A percentile compares a stretch with the other conserved stretches of the same genome.
Evolutionary conservation across 92 coral and sea anemone genomes (phyloP).

Genomic region (Scolanthus callimorphus): DNA sequence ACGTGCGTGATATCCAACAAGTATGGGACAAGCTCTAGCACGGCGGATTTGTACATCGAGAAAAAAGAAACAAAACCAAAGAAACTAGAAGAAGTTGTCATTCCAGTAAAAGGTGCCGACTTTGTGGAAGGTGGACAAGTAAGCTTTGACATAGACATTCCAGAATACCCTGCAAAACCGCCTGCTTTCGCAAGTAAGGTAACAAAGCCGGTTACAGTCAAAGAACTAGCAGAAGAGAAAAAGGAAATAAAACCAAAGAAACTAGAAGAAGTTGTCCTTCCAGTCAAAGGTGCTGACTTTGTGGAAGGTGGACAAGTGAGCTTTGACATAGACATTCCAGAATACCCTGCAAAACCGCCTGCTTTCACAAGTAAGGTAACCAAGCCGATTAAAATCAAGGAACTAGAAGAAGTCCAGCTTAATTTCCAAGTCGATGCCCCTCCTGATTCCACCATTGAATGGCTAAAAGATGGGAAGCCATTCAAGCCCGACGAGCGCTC

Average conservation of each 20-base stretch:
- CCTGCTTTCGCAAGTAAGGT: conserved; percentile 22
- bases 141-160: background rate
- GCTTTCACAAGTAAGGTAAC: conserved; percentile 18
- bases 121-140: background rate
- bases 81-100: conserved; percentile 6
- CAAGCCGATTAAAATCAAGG: conserved; percentile 39
- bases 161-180: conserved; percentile 34
- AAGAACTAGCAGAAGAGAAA: conserved; percentile 17
- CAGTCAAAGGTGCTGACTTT: conserved; percentile 17
- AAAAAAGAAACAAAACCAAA: conserved; percentile 9
- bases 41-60: conserved; percentile 29
- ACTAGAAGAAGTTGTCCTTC: conserved; percentile 9
- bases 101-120: conserved; percentile 22
- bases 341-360: conserved; percentile 36
- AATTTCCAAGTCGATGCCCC: conserved; percentile 51
- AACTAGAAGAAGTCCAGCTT: conserved; percentile 47
- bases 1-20: conserved; percentile 64
- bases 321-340: conserved; percentile 2
- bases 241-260: conserved; percentile 4
- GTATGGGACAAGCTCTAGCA: conserved; percentile 44
- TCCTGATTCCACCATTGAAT: conserved; percentile 60
- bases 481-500: conserved; percentile 41
- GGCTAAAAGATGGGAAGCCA: conserved; percentile 54
- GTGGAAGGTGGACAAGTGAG: background rate
- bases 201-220: conserved; percentile 37